Base-by-base conservation (phyloP, 92 coral and sea anemone species). In the Scolanthus callimorphus region DNA sequence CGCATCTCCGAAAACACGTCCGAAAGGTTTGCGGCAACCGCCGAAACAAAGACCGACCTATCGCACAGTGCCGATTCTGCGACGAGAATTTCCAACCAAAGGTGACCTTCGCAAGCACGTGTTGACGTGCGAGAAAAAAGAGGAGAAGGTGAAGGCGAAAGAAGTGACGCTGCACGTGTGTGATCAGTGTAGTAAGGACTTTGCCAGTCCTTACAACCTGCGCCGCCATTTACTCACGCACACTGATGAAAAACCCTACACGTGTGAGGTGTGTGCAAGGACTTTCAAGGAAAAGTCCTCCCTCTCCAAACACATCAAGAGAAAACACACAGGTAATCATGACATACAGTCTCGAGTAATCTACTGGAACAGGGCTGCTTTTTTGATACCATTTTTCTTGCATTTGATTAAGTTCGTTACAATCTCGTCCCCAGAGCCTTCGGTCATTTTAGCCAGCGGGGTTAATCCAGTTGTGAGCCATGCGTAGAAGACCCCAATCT, bases 151-250 rank as follows among this genome's bases (percentile, higher is more conserved):
- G 30, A 80, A 75, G 31, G 84, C 86, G 4, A 81, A 70, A 43
- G 97, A 94, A 71, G 99, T 94, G 19, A 90, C 99, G n/a, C 66
- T 94, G 55, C 99, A 94, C 63, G 89, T 94, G 39, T 94, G 99
- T 53, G 96, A 94, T 21, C 84, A 85, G 24, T 94, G 99, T 57
- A 89, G 86, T 59, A 94, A 94, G 58, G 99, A 94, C 63, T 94
- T 94, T 68, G 99, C 99, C 67, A 94, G 99, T 44, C 99, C 99
- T 0, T 94, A 94, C 85, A 94, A 94, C 71, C 78, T 94, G 22
- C 89, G 95, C 8, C 85, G 99, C 9, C 99, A 94, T 20, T 96
- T 80, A 21, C 85, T 94, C 49, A 94, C 99, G 4, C 99, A 94
- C 76, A 94, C 97, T 57, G 99, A 94, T 53, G 99, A 94, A 67